Evolutionary conservation across 2,797 vertebrate species (phyloP).

Genomic region (Rhinophrynus dorsalis): DNA sequence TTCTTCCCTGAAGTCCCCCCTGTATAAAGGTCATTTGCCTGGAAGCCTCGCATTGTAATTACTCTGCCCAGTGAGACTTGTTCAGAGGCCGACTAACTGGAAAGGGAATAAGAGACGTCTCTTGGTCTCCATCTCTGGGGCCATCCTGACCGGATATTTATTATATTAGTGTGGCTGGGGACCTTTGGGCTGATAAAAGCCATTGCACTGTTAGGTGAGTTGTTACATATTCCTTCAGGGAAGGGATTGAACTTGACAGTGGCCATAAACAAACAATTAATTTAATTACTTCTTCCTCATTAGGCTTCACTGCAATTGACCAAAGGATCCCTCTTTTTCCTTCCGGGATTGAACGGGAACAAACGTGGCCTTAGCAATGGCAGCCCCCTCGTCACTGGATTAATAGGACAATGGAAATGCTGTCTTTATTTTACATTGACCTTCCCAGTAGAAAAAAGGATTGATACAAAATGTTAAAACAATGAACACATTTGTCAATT

Average conservation of each 20-base stretch:
- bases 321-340: neutral
- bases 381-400: neutral
- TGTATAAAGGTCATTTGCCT: conserved; percentile 22
- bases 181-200: conserved; percentile 21
- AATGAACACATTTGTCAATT: too few species aligned
- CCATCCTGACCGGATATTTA: conserved; percentile 10
- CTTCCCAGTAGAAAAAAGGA: neutral
- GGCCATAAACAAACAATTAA: conserved; percentile 33
- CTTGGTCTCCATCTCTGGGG: conserved; percentile 10
- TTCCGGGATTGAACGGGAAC: conserved; percentile 8
- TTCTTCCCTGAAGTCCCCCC: neutral
- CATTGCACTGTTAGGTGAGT: neutral
- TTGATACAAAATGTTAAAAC: neutral
- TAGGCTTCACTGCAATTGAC: conserved; percentile 19
- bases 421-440: neutral
- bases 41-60: conserved; percentile 22
- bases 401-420: neutral
- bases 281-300: conserved; percentile 17
- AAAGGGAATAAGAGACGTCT: conserved; percentile 10
- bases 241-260: conserved; percentile 22
- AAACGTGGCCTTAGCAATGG: conserved; percentile 9
- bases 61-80: conserved; percentile 11
- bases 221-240: neutral
- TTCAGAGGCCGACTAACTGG: conserved; percentile 14
- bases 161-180: conserved; percentile 25